A percentile compares a stretch with the other conserved stretches of the same genome.
Conservation (phyloP, 2,888 invertebrate genomes). For the Nycteola revayana region DNA sequence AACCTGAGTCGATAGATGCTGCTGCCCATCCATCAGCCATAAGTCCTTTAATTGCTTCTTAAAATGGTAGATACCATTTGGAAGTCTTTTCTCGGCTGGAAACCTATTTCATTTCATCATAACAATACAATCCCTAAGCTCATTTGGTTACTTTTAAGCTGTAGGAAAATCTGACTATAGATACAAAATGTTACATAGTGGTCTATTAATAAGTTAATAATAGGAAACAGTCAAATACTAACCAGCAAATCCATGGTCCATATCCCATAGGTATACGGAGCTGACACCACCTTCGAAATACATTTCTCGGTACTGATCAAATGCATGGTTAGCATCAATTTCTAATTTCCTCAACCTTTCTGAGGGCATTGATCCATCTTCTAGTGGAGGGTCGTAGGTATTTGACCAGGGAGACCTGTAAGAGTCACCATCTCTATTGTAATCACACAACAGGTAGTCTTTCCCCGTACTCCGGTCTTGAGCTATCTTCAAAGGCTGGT, state of each 20-base stretch:
- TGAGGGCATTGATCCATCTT: constrained; percentile 99
- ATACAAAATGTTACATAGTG: no score
- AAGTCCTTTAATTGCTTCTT: no score
- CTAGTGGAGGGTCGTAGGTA: constrained; percentile 97
- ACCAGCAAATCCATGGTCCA: constrained; percentile 99
- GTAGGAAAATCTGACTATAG: no score
- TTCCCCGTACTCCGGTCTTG: constrained; percentile 97
- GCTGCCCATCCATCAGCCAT: no score
- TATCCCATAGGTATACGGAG: constrained; percentile 99
- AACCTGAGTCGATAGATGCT: no score
- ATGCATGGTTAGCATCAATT: constrained; percentile 98
- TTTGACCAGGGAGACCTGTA: constrained; percentile 99
- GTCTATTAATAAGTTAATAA: no score
- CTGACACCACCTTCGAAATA: constrained; percentile 99
- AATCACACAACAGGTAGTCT: constrained; percentile 99
- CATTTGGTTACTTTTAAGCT: no score
- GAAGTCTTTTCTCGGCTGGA: no score
- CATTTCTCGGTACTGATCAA: constrained; percentile 99
- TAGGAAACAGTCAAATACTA: no score
- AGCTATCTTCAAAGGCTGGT: constrained; percentile 98
- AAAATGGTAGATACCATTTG: no score
- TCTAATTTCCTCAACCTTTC: constrained; percentile 97
- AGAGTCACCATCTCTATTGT: constrained; percentile 99
- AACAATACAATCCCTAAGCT: no score
- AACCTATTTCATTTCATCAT: no score